A percentile compares a stretch with the other conserved stretches of the same genome.
phyloP scores from a whole-genome alignment of 1,140 invertebrate genomes.

The Drosophila pseudoobscura region DNA sequence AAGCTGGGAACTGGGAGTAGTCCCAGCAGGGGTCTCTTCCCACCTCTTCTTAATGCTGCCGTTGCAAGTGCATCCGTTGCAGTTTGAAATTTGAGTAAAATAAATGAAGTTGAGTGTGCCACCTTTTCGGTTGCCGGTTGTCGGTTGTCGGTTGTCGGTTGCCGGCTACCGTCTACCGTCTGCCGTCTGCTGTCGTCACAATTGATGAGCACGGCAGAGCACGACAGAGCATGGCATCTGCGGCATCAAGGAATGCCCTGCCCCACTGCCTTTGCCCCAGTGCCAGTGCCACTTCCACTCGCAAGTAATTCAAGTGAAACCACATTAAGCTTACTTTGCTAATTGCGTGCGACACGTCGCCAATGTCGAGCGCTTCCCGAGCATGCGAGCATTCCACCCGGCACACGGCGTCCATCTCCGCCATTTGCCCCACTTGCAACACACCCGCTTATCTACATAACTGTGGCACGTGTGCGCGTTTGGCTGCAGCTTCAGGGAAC shows the following conservation, averaged over 20 bases:
- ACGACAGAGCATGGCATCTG: too few species aligned
- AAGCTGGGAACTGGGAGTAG: too few species aligned
- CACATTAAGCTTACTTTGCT: slow-evolving; percentile 83
- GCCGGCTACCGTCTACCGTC: neutral
- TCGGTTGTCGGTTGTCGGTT: too few species aligned
- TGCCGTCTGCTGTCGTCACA: slow-evolving; percentile 32
- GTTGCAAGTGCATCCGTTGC: slow-evolving; percentile 48
- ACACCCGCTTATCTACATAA: slow-evolving; percentile 69
- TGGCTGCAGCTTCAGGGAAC: slow-evolving; percentile 28
- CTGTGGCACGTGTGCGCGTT: slow-evolving; percentile 24
- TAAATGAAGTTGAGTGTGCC: slow-evolving; percentile 70
- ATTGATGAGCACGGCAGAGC: slow-evolving; percentile 55
- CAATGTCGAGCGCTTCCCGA: slow-evolving; percentile 36
- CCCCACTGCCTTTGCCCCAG: too few species aligned
- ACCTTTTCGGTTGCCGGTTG: neutral
- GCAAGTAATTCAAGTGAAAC: slow-evolving; percentile 82
- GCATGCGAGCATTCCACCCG: slow-evolving; percentile 40
- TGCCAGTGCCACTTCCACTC: slow-evolving; percentile 45
- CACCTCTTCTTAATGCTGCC: slow-evolving; percentile 6
- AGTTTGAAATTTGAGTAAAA: slow-evolving; percentile 65
- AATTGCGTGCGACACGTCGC: slow-evolving; percentile 81
- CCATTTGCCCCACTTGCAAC: slow-evolving; percentile 15
- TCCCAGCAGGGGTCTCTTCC: too few species aligned
- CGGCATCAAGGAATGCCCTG: too few species aligned
- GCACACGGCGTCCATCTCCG: slow-evolving; percentile 8